phyloP scores from a whole-genome alignment of 2,888 invertebrate species.

The Aleiodes alternator region DNA sequence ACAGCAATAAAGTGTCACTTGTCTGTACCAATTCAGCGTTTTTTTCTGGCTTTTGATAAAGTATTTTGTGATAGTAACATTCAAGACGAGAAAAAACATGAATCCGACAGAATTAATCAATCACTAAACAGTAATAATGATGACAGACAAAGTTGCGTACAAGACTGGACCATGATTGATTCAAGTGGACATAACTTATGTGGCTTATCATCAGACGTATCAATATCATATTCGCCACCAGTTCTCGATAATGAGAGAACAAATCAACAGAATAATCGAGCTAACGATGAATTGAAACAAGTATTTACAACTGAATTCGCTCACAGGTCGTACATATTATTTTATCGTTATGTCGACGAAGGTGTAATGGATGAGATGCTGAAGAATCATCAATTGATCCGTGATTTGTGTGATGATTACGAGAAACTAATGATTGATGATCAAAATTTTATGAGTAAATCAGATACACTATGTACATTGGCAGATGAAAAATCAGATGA shows the following conservation, averaged over 20 bases:
- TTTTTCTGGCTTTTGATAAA: conserved; percentile 90
- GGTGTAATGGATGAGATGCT: conserved; percentile 84
- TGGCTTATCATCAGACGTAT: conserved; percentile 74
- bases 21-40: conserved; percentile 82
- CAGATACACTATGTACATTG: conserved; percentile 30
- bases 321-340: conserved; percentile 86
- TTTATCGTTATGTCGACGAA: conserved; percentile 84
- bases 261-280: conserved; percentile 74
- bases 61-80: conserved; percentile 75
- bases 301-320: conserved; percentile 93
- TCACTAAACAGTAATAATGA: conserved; percentile 49
- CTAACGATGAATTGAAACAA: conserved; percentile 86
- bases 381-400: conserved; percentile 86
- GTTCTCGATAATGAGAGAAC: conserved; percentile 62
- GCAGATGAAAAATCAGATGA: conserved; percentile 49
- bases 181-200: conserved; percentile 49
- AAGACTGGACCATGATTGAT: conserved; percentile 52
- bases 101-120: conserved; percentile 46
- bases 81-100: conserved; percentile 37
- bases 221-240: conserved; percentile 81
- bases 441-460: conserved; percentile 24
- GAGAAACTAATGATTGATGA: conserved; percentile 77
- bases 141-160: conserved; percentile 32
- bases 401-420: conserved; percentile 86
- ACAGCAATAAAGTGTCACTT: conserved; percentile 87